These are phyloP conservation scores for Thymelicus sylvestris DNA, from an alignment of 2,888 invertebrate species.

Conservation along the genomic window DNA sequence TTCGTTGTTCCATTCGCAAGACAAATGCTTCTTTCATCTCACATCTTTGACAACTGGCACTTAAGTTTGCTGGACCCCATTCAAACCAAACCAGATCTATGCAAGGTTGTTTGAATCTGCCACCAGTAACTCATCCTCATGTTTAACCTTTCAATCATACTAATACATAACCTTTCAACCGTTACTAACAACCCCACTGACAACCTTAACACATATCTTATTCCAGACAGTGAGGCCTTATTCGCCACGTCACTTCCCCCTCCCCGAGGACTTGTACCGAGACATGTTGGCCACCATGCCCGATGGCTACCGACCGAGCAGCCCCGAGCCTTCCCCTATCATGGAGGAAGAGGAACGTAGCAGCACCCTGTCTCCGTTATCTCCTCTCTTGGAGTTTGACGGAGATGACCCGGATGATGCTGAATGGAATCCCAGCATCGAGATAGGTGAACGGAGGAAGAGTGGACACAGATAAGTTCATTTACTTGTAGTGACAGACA, in stretches of 20 bases:
- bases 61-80: too few species aligned
- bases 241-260: conserved; percentile 90
- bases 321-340: conserved; percentile 44
- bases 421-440: conserved; percentile 88
- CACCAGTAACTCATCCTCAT: too few species aligned
- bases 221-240: conserved; percentile 88
- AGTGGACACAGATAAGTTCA: conserved; percentile 56
- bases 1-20: too few species aligned
- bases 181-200: conserved; percentile 36
- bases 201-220: conserved; percentile 50
- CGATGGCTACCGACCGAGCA: conserved; percentile 79
- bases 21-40: too few species aligned
- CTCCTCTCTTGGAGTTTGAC: conserved; percentile 74
- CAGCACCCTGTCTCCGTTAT: conserved; percentile 62
- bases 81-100: too few species aligned
- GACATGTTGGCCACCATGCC: conserved; percentile 90
- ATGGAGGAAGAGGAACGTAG: conserved; percentile 47
- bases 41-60: too few species aligned
- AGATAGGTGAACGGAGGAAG: conserved; percentile 61
- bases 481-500: background rate
- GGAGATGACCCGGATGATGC: conserved; percentile 94
- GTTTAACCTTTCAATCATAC: background rate
- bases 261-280: conserved; percentile 88
- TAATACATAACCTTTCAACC: too few species aligned
- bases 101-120: too few species aligned